Evolutionary conservation across 2,888 invertebrate species (phyloP).

Genomic region (Pristionchus entomophagus): DNA sequence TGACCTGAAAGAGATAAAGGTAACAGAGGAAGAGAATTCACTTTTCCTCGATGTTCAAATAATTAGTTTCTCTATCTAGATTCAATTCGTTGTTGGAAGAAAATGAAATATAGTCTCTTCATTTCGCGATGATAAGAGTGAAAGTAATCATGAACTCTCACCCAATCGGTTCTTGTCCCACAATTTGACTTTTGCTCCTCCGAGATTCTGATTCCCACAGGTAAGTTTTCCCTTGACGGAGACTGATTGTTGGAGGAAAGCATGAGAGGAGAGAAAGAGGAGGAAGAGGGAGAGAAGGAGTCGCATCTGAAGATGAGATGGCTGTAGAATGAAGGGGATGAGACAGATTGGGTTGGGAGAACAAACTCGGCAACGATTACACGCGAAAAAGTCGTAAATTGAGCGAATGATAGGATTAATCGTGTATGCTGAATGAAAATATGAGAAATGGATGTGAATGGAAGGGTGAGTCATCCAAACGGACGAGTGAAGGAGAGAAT

Average conservation of each 20-base stretch:
- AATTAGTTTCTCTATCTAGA: no score
- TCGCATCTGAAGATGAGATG: conserved; percentile 25
- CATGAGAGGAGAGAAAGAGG: neutral
- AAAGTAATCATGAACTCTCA: neutral
- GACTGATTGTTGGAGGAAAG: conserved; percentile 52
- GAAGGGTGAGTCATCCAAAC: neutral
- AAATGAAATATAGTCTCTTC: neutral
- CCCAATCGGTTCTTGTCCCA: conserved; percentile 44
- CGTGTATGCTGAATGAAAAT: neutral
- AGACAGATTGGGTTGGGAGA: neutral
- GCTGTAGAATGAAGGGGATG: neutral
- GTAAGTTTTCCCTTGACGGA: conserved; percentile 51
- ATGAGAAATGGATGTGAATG: conserved; percentile 30
- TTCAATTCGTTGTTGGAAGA: neutral
- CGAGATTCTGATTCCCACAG: conserved; percentile 51
- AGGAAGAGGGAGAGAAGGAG: neutral
- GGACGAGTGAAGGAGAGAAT: neutral
- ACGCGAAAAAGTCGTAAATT: neutral
- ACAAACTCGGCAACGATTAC: neutral
- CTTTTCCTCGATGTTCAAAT: neutral
- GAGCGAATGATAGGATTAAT: neutral
- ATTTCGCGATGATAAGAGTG: neutral
- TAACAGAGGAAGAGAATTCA: no score
- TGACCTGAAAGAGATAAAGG: conserved; percentile 39
- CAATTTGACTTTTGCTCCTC: conserved; percentile 52